A percentile compares a stretch with the other conserved stretches of the same genome.
These are phyloP conservation scores for Ophioninae sp. DNA, from an alignment of 2,888 invertebrate genomes.

Conservation along the genomic window DNA sequence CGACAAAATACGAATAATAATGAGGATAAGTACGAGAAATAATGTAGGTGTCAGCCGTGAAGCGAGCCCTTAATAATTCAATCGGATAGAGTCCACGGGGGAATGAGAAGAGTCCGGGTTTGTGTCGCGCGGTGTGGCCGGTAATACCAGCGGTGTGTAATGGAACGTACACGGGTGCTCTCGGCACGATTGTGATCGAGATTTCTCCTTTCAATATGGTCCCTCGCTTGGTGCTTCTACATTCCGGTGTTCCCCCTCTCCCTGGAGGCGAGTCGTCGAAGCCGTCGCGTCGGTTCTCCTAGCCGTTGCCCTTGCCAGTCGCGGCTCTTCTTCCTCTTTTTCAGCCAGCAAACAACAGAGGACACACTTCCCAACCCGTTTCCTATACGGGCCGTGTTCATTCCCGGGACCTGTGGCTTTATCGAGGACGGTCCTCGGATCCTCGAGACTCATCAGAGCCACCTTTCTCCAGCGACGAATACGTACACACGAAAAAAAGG, in stretches of 20 bases:
- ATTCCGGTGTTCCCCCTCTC: slow-evolving; percentile 11
- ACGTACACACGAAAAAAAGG: neutral
- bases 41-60: slow-evolving; percentile 54
- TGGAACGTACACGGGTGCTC: slow-evolving; percentile 28
- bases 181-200: slow-evolving; percentile 37
- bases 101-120: neutral
- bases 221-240: slow-evolving; percentile 29
- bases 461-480: neutral
- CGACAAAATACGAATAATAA: slow-evolving; percentile 59
- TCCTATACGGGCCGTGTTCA: neutral
- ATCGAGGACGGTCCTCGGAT: neutral
- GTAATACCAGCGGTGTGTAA: slow-evolving; percentile 11
- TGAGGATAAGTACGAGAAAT: slow-evolving; percentile 47
- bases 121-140: neutral
- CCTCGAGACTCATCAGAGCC: neutral
- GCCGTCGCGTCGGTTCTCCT: neutral
- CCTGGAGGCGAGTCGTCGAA: slow-evolving; percentile 4
- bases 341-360: neutral
- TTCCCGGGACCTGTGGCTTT: neutral
- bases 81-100: slow-evolving; percentile 46
- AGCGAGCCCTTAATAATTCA: slow-evolving; percentile 58
- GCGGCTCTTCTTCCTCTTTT: slow-evolving; percentile 38
- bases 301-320: neutral
- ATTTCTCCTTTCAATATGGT: slow-evolving; percentile 33
- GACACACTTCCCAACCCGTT: neutral